Percentiles rank a stretch among this genome's conserved stretches.
These are phyloP conservation scores for Ophiothrix spiculata DNA, from an alignment of 35 echinoderm and acorn worm species.

Conservation along the genomic window DNA sequence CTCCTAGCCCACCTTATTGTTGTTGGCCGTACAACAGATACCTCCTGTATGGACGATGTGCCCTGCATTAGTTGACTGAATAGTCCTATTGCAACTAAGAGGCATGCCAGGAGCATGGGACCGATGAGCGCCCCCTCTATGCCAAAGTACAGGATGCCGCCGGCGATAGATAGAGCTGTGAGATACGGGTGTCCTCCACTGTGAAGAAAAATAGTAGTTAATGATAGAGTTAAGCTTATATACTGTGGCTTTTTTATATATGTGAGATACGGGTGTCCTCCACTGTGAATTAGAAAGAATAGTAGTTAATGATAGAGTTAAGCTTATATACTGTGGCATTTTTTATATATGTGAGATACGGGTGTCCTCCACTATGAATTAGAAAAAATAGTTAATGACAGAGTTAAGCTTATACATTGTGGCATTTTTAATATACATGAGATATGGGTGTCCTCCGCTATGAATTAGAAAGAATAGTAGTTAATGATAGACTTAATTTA, in stretches of 20 bases:
- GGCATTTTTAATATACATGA: too few relatives aligned
- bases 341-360: slow-evolving; percentile 91
- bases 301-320: too few relatives aligned
- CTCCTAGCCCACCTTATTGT: slow-evolving; percentile 33
- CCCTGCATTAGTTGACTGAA: slow-evolving; percentile 67
- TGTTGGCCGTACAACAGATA: not conserved
- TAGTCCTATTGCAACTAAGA: slow-evolving; percentile 83
- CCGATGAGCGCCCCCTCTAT: slow-evolving; percentile 93
- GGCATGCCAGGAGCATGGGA: slow-evolving; percentile 77
- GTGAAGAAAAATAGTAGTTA: not conserved
- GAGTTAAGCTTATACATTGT: too few relatives aligned
- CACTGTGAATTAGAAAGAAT: slow-evolving; percentile 48
- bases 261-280: slow-evolving; percentile 93
- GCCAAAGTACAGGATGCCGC: slow-evolving; percentile 85
- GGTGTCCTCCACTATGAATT: slow-evolving; percentile 81
- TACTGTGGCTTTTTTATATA: too few relatives aligned
- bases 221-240: too few relatives aligned
- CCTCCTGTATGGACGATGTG: not conserved
- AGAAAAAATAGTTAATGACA: too few relatives aligned
- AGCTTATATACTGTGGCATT: too few relatives aligned
- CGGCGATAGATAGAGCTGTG: slow-evolving; percentile 87
- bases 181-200: slow-evolving; percentile 96
- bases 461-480: not conserved
- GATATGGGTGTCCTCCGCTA: slow-evolving; percentile 93
- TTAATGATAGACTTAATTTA: too few relatives aligned